These are phyloP conservation scores for Lerema accius DNA, from an alignment of 1,140 invertebrate species.

Conservation along the genomic window DNA sequence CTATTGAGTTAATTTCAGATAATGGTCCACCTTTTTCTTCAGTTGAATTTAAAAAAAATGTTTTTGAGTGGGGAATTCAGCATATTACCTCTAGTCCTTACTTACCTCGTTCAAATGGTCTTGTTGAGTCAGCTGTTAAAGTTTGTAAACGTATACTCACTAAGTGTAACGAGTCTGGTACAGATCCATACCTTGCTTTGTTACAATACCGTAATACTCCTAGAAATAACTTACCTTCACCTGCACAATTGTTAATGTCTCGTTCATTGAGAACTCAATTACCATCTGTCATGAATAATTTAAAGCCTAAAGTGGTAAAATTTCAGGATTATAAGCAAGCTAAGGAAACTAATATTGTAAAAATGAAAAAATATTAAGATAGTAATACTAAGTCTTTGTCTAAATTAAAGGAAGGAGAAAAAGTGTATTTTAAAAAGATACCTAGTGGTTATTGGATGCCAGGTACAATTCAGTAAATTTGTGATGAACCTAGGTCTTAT, in stretches of 20 bases:
- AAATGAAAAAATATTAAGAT: conserved; percentile 37
- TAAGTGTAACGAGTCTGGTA: conserved; percentile 34
- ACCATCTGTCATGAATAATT: conserved; percentile 28
- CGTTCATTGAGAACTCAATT: conserved; percentile 35
- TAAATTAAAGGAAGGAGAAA: conserved; percentile 32
- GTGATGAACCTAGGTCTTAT: conserved; percentile 34
- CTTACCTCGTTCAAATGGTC: conserved; percentile 37
- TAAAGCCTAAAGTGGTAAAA: conserved; percentile 38
- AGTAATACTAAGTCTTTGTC: conserved; percentile 31
- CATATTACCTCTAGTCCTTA: conserved; percentile 40
- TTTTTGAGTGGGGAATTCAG: conserved; percentile 36
- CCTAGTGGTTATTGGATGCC: conserved; percentile 32
- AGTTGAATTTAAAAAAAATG: conserved; percentile 33
- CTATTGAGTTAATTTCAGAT: conserved; percentile 35
- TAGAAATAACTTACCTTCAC: conserved; percentile 34
- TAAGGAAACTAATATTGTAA: conserved; percentile 32
- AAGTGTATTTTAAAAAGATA: conserved; percentile 35
- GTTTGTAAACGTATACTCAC: conserved; percentile 36
- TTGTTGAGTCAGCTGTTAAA: conserved; percentile 33
- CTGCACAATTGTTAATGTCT: conserved; percentile 40
- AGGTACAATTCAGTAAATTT: conserved; percentile 32
- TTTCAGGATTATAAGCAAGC: conserved; percentile 21
- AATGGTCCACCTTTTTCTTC: conserved; percentile 40
- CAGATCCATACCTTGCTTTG: conserved; percentile 39
- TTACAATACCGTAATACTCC: conserved; percentile 39